phyloP scores from a whole-genome alignment of 2,888 invertebrate genomes.

The Lissocephala sabroskyi region DNA sequence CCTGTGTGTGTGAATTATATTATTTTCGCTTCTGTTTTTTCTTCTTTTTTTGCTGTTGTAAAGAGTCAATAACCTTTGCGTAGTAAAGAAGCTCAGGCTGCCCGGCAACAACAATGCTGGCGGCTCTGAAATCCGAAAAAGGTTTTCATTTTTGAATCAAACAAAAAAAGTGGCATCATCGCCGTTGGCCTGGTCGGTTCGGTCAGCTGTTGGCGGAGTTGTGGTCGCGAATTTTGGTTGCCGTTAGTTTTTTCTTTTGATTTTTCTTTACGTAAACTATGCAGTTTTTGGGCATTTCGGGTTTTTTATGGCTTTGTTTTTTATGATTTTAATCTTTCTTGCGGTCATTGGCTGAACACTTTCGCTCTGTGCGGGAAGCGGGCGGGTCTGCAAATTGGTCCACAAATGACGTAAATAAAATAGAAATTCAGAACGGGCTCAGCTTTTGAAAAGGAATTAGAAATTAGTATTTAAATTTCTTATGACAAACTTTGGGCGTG shows the following conservation, averaged over 20 bases:
- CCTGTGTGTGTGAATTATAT: slow-evolving; percentile 41
- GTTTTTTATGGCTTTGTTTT: not conserved
- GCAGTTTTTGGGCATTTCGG: not conserved
- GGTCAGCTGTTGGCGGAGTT: not conserved
- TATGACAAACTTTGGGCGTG: no score
- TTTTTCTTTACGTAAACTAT: no score
- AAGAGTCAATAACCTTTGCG: slow-evolving; percentile 58
- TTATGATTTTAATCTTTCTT: no score
- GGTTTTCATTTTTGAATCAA: no score
- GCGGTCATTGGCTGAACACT: not conserved
- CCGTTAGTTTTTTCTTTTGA: no score
- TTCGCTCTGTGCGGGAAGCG: not conserved
- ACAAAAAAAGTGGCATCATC: slow-evolving; percentile 40
- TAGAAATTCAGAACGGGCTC: slow-evolving; percentile 5
- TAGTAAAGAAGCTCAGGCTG: slow-evolving; percentile 43
- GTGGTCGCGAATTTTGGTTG: no score
- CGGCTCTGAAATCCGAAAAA: no score
- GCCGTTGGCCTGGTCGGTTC: not conserved
- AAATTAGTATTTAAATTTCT: no score
- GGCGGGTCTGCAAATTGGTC: no score
- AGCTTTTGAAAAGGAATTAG: no score
- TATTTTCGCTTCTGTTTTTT: slow-evolving; percentile 56
- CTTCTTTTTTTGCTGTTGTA: slow-evolving; percentile 54
- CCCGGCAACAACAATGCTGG: slow-evolving; percentile 9
- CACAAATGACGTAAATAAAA: slow-evolving; percentile 4